Conservation (phyloP, 37 sponge, comb jelly and placozoan genomes). For the Aplysina aerophoba region DNA sequence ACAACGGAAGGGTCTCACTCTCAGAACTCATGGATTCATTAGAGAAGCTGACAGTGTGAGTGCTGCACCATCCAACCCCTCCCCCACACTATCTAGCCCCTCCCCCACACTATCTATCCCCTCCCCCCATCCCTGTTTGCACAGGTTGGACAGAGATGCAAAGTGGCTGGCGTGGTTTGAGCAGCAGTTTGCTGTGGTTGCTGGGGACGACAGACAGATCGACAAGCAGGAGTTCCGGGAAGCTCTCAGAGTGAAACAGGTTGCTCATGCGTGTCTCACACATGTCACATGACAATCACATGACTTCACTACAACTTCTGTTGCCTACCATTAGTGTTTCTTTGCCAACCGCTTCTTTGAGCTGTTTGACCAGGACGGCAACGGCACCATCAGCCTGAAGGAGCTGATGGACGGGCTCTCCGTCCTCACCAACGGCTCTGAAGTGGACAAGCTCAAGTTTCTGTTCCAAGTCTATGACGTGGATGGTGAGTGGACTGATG, state of each 20-base stretch:
- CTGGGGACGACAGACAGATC: conserved; percentile 84
- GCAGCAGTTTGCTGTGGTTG: conserved; percentile 78
- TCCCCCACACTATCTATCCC: not conserved
- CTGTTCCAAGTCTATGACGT: conserved; percentile 91
- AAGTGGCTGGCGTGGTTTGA: conserved; percentile 93
- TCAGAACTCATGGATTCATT: conserved; percentile 74
- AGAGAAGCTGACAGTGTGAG: conserved; percentile 78
- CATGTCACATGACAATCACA: not conserved
- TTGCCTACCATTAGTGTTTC: conserved; percentile 53
- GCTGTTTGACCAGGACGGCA: conserved; percentile 82
- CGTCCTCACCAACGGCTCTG: conserved; percentile 73
- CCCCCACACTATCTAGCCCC: not conserved
- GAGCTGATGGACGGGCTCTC: conserved; percentile 88
- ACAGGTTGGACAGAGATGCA: conserved; percentile 82
- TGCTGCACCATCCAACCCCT: not conserved
- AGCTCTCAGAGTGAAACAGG: conserved; percentile 72
- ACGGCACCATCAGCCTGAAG: conserved; percentile 80
- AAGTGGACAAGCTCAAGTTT: conserved; percentile 81
- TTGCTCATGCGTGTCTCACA: not conserved
- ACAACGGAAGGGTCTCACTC: conserved; percentile 64
- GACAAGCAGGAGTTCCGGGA: conserved; percentile 73
- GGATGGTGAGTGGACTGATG: conserved; percentile 62
- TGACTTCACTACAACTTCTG: not conserved
- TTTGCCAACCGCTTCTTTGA: conserved; percentile 88
- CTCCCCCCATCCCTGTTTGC: not conserved